Percentiles rank a stretch among this genome's conserved stretches.
These are phyloP conservation scores for Gymnogyps californianus DNA, from an alignment of 2,113 vertebrate genomes.

Conservation along the genomic window DNA sequence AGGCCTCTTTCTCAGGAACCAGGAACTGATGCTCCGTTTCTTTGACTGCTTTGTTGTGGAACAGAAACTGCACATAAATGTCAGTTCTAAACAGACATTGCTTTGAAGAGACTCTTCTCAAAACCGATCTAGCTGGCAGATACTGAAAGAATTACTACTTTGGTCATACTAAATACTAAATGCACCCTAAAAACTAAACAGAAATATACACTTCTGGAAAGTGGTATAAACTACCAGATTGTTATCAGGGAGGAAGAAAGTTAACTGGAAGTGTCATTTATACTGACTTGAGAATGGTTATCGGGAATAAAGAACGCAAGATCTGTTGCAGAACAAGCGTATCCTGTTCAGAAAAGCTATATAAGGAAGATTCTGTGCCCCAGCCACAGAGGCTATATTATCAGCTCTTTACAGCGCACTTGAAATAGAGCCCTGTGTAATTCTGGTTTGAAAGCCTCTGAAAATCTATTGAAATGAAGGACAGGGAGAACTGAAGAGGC, in stretches of 20 bases:
- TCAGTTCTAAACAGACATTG: conserved; percentile 47
- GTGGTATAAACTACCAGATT: conserved; percentile 55
- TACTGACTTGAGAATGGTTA: conserved; percentile 44
- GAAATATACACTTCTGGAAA: conserved; percentile 52
- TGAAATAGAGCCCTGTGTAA: conserved; percentile 52
- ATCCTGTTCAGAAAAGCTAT: conserved; percentile 49
- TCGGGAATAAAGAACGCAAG: conserved; percentile 33
- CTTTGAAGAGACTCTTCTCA: conserved; percentile 62
- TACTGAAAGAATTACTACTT: conserved; percentile 55
- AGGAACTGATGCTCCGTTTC: conserved; percentile 24
- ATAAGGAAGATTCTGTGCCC: conserved; percentile 57
- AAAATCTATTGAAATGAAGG: conserved; percentile 45
- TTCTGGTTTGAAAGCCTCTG: conserved; percentile 37
- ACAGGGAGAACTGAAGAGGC: conserved; percentile 47
- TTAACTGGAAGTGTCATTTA: conserved; percentile 63
- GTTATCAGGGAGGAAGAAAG: conserved; percentile 63
- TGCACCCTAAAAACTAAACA: conserved; percentile 44
- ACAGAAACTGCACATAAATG: conserved; percentile 51
- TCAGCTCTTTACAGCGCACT: conserved; percentile 31
- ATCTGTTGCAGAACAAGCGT: conserved; percentile 58
- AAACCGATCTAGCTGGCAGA: conserved; percentile 49
- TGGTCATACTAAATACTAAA: conserved; percentile 26
- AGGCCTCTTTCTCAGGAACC: conserved; percentile 40
- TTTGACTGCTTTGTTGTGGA: conserved; percentile 27
- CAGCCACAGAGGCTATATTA: conserved; percentile 56